Evolutionary conservation across 2,113 vertebrate species (phyloP), one percentile per base, ranked within the genome.

Genomic region (Semnornis frantzii): DNA sequence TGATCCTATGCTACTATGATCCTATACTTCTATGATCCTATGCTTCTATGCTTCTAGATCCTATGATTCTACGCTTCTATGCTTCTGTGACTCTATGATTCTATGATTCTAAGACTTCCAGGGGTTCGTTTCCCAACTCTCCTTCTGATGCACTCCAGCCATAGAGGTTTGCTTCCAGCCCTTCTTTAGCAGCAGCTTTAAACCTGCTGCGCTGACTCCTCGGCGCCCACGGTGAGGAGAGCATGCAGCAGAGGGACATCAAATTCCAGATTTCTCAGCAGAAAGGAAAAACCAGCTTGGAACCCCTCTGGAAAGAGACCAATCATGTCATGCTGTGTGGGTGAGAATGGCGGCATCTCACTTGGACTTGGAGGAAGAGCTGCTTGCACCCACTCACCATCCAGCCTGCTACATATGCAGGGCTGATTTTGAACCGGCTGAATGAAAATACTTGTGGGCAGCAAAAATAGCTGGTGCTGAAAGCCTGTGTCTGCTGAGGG

Each of bases 221-320:
- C 58, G 8, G 30, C 52, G 83, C 73, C 70, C 74, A 15, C 1
- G 0, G 77, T 0, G 13, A 15, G 66, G 24, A 70, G 33, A 90
- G 18, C 8, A 4, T 34, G 5, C 48, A 52, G 50, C 3, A 2
- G 39, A 65, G 71, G 62, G 20, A 88, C 82, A n/a, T 18, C 31
- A 46, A 54, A 92, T 21, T 90, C 87, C 75, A 87, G 75, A 87
- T 76, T 85, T 71, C 89, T 95, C 84, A 63, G 71, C 30, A 87
- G 79, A 78, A 87, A 66, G 85, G 68, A 12, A 37, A 89, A 90
- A 30, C 5, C 86, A 44, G 30, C 48, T 64, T 85, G 92, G 89
- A 87, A 93, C 75, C 78, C 78, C 94, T 63, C 50, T 93, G 91
- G 91, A 79, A 34, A 48, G 16, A 27, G 37, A n/a, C 85, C 82